phyloP scores from a whole-genome alignment of 30 jellyfish, hydroid and myxozoan genomes.

The Hydra vulgaris region DNA sequence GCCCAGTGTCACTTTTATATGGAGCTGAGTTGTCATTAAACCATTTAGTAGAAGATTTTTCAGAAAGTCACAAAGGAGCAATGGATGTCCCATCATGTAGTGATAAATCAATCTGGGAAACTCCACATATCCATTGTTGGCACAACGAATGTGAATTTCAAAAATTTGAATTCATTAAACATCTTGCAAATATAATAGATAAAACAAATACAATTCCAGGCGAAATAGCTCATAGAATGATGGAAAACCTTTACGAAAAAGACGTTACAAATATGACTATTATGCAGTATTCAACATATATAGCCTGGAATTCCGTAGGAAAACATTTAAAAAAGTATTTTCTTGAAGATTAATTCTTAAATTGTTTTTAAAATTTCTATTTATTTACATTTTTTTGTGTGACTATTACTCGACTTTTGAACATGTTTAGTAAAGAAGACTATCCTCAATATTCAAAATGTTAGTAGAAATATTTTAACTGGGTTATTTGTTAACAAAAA shows the following conservation, averaged over 20 bases:
- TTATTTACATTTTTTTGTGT: too few species aligned
- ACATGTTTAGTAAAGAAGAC: too few species aligned
- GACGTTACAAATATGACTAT: background rate
- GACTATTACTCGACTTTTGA: too few species aligned
- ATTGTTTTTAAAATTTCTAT: too few species aligned
- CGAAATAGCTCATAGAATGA: background rate
- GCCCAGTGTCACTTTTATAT: background rate
- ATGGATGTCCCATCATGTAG: background rate
- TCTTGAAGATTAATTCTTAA: background rate
- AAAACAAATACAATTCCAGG: background rate
- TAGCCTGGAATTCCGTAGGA: constrained; percentile 7
- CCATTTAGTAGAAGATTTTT: background rate
- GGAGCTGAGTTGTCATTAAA: background rate
- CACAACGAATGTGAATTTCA: constrained; percentile 3
- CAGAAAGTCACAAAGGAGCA: background rate
- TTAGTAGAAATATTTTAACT: too few species aligned
- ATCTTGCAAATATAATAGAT: background rate
- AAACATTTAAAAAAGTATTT: background rate
- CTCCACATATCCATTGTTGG: constrained; percentile 6
- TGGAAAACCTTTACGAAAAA: background rate
- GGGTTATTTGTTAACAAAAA: too few species aligned
- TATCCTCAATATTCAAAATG: too few species aligned
- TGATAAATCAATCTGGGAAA: background rate
- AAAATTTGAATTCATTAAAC: background rate
- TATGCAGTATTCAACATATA: background rate